These are phyloP conservation scores for Pogoniulus pusillus DNA, from an alignment of 2,797 vertebrate genomes.

Conservation along the genomic window DNA sequence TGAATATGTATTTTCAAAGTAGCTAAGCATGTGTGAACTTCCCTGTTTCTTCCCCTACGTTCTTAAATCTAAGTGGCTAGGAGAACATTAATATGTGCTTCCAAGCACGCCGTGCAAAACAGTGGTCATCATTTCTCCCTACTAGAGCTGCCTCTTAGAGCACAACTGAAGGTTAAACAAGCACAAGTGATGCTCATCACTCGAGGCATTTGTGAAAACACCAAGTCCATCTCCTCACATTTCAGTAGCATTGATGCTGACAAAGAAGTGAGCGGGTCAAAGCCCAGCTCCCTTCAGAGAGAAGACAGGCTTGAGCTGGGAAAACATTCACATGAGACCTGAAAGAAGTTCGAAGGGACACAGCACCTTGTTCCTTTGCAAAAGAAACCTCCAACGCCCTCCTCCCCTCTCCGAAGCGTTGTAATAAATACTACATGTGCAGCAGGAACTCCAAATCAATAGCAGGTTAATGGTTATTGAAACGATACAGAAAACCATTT, in stretches of 20 bases:
- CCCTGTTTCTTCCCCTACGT: not conserved
- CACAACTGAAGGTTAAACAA: constrained; percentile 70
- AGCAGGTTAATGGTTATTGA: constrained; percentile 73
- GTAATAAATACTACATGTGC: constrained; percentile 63
- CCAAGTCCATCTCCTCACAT: constrained; percentile 72
- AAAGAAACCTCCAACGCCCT: constrained; percentile 40
- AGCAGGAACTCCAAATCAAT: constrained; percentile 65
- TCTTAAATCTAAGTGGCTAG: not conserved
- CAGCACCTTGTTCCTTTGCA: constrained; percentile 30
- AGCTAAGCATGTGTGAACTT: not conserved
- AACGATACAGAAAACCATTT: constrained; percentile 71
- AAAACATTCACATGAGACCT: constrained; percentile 39
- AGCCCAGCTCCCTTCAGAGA: constrained; percentile 43
- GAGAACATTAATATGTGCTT: not conserved
- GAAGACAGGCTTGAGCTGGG: not conserved
- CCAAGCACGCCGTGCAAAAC: not conserved
- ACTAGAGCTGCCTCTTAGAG: constrained; percentile 41
- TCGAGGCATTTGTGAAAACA: constrained; percentile 68
- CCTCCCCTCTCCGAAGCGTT: constrained; percentile 32
- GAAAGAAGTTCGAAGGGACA: constrained; percentile 6
- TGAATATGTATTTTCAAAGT: not conserved
- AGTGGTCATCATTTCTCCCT: not conserved
- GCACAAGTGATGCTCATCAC: constrained; percentile 72
- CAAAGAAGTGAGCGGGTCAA: constrained; percentile 67
- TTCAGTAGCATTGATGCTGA: constrained; percentile 61